Evolutionary conservation across 2,888 invertebrate species (phyloP), one percentile per base, ranked within the genome.

Genomic region (Sepioteuthis lessoniana): DNA sequence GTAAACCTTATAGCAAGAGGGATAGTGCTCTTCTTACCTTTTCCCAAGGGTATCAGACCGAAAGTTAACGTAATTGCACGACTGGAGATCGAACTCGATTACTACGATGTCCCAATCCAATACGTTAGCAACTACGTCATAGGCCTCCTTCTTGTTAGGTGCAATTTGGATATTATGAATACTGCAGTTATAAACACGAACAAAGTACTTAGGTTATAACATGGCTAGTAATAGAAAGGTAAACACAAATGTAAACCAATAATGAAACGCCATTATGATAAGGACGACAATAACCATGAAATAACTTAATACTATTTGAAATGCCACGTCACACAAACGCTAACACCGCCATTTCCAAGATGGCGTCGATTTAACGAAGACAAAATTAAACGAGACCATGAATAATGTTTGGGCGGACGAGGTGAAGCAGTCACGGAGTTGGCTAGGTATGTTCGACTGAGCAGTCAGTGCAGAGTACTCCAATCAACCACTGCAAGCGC

Each of bases 401-500:
- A 76, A 76, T 76, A n/a, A n/a, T 35, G n/a, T 35, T 76, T 35
- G 76, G 76, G 10, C 76, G 35, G 76, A 76, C 76, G 16, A 35
- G n/a, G 76, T 35, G 35, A 76, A n/a, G n/a, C 76, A 76, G 76
- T 76, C 76, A 76, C 76, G 76, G 76, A 76, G 76, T 35, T n/a
- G 76, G 76, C 76, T 35, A 19, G 76, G 76, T 76, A 76, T 76
- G 76, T n/a, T n/a, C 76, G 76, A 76, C 76, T 76, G 76, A 76
- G 76, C 76, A 76, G 76, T 76, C 76, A 76, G 16, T n/a, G 76
- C 76, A n/a, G n/a, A 76, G 76, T n/a, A n/a, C n/a, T n/a, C 76
- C 76, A 76, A 76, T 76, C 76, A 76, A 76, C 76, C 76, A 76
- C 76, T 76, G 76, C 76, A 76, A 76, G 76, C 76, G 76, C 76